Percentiles rank a stretch among this genome's conserved stretches.
Evolutionary conservation across 2,113 vertebrate species (phyloP).

Genomic region (Rhabdomys dilectus): DNA sequence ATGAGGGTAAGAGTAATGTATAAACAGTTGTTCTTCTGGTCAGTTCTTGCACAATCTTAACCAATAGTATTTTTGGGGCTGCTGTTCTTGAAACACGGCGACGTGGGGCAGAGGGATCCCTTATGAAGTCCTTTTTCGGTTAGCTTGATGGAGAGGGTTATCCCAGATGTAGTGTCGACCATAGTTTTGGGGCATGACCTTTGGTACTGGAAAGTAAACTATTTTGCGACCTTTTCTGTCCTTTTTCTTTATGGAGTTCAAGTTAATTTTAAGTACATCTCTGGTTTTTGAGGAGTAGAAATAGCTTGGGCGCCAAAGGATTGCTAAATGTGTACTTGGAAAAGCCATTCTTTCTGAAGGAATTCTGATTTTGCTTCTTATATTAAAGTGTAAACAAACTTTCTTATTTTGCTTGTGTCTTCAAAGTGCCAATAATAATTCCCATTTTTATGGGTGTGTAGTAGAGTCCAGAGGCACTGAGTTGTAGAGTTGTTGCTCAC

Average conservation of each 20-base stretch:
- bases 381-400: conserved; percentile 8
- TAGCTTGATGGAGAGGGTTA: not conserved
- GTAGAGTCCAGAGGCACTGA: not conserved
- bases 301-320: not conserved
- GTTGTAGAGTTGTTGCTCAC: conserved; percentile 21
- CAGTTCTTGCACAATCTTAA: not conserved
- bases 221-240: not conserved
- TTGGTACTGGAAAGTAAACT: not conserved
- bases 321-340: not conserved
- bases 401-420: not conserved
- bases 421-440: not conserved
- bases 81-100: conserved; percentile 3
- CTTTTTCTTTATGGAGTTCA: conserved; percentile 33
- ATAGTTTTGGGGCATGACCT: not conserved
- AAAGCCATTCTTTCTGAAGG: conserved; percentile 32
- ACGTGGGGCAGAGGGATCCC: not conserved
- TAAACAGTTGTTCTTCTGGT: not conserved
- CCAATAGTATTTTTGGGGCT: not conserved
- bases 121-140: not conserved
- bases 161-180: not conserved
- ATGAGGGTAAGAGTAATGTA: not conserved
- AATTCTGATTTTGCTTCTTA: conserved; percentile 12
- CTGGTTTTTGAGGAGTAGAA: not conserved
- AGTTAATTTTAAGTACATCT: not conserved
- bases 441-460: not conserved